These are phyloP conservation scores for Prosapia bicincta DNA, from an alignment of 2,888 invertebrate species.

Conservation along the genomic window DNA sequence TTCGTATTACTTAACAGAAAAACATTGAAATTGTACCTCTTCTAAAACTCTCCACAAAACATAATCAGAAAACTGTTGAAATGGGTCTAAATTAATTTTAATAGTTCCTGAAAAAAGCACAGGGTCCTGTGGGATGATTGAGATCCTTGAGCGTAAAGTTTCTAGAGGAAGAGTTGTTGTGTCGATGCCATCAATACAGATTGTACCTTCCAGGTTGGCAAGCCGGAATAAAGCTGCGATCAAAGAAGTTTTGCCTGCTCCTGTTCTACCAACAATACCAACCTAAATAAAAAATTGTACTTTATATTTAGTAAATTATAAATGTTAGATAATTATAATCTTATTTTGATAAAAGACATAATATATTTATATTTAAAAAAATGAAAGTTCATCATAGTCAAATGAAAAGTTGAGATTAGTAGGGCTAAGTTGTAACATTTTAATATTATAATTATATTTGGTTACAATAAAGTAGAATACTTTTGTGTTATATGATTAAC, in stretches of 20 bases:
- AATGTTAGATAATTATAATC: too few species aligned
- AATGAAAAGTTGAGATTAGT: too few species aligned
- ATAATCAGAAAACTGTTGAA: constrained; percentile 48
- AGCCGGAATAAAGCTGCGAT: constrained; percentile 66
- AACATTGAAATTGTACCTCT: constrained; percentile 43
- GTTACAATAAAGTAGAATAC: too few species aligned
- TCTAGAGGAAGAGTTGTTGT: constrained; percentile 57
- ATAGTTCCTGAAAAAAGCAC: constrained; percentile 54
- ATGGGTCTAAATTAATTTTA: constrained; percentile 53
- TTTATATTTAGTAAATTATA: too few species aligned
- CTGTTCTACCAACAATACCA: constrained; percentile 65
- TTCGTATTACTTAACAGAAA: too few species aligned
- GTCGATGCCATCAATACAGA: constrained; percentile 66
- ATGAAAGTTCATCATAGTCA: too few species aligned
- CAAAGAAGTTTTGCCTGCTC: constrained; percentile 67
- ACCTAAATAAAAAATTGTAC: constrained; percentile 45
- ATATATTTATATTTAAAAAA: too few species aligned
- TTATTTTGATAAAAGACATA: too few species aligned
- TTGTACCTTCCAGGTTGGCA: constrained; percentile 62
- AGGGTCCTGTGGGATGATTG: constrained; percentile 62
- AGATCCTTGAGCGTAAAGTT: constrained; percentile 57
- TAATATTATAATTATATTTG: too few species aligned
- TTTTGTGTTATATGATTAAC: too few species aligned
- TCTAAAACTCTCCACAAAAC: constrained; percentile 53
- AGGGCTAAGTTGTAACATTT: too few species aligned